Evolutionary conservation across 2,113 vertebrate genomes (phyloP).

Genomic region (Perccottus glenii): DNA sequence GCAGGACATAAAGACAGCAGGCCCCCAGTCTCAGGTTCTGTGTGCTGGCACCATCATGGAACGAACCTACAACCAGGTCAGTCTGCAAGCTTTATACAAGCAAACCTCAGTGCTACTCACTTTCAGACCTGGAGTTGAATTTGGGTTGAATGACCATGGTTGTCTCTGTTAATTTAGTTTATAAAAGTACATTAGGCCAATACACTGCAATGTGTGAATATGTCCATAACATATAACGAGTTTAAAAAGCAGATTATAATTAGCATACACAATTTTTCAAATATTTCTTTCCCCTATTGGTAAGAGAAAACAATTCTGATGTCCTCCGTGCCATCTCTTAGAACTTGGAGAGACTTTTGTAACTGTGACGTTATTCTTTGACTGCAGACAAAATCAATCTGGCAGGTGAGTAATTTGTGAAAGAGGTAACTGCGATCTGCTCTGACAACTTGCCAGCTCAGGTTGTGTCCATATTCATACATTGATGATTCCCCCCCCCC

Average conservation of each 20-base stretch:
- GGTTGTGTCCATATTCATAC: conserved; percentile 60
- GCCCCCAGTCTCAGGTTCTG: conserved; percentile 95
- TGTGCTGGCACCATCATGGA: conserved; percentile 85
- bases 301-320: background rate
- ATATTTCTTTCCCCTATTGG: no score
- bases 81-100: conserved; percentile 46
- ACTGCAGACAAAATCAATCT: conserved; percentile 84
- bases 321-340: conserved; percentile 40
- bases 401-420: conserved; percentile 83
- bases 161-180: background rate
- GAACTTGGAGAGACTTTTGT: conserved; percentile 54
- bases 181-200: conserved; percentile 1
- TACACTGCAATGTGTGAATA: conserved; percentile 35
- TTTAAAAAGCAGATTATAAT: background rate
- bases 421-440: conserved; percentile 66
- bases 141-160: background rate
- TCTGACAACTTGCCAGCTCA: conserved; percentile 62
- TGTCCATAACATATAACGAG: conserved; percentile 29
- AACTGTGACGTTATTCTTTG: conserved; percentile 82
- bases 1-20: conserved; percentile 96
- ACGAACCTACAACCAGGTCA: conserved; percentile 91
- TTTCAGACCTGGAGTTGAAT: conserved; percentile 56
- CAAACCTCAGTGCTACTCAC: conserved; percentile 11
- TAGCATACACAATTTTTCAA: no score
- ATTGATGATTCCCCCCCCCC: conserved; percentile 13